phyloP scores from a whole-genome alignment of 1,140 invertebrate genomes.

The Elymnias hypermnestra region DNA sequence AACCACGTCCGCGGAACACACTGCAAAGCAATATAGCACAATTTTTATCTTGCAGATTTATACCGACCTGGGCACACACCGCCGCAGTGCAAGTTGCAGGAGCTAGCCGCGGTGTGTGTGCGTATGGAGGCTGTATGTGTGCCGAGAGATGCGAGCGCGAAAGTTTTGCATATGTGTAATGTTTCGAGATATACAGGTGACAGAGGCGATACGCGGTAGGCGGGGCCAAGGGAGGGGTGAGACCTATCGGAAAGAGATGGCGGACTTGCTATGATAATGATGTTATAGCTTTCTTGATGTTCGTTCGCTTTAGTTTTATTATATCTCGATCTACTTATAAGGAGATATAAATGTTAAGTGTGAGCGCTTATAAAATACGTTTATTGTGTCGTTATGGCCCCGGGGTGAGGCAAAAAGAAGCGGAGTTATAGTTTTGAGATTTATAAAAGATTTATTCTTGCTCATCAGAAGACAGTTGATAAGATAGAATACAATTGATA shows the following conservation, averaged over 20 bases:
- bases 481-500: conserved; percentile 5
- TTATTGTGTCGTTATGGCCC: conserved; percentile 63
- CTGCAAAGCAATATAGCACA: conserved; percentile 59
- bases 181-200: conserved; percentile 74
- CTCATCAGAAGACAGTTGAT: conserved; percentile 1
- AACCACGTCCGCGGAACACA: conserved; percentile 37
- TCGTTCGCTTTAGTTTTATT: conserved; percentile 72
- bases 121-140: conserved; percentile 37
- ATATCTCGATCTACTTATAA: conserved; percentile 75
- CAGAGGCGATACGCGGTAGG: conserved; percentile 68
- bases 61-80: conserved; percentile 36
- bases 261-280: conserved; percentile 73
- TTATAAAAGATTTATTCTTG: conserved; percentile 15
- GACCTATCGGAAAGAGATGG: conserved; percentile 73
- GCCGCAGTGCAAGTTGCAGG: conserved; percentile 33
- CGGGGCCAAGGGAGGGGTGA: conserved; percentile 66
- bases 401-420: conserved; percentile 53
- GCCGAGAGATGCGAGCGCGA: conserved; percentile 53
- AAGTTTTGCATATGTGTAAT: conserved; percentile 76
- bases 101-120: conserved; percentile 25
- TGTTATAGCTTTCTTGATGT: conserved; percentile 75
- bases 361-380: conserved; percentile 70
- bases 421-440: conserved; percentile 60
- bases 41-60: conserved; percentile 74
- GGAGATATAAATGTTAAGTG: conserved; percentile 72